Evolutionary conservation across 2,797 vertebrate genomes (phyloP).

Genomic region (Sebastes matsubarae): DNA sequence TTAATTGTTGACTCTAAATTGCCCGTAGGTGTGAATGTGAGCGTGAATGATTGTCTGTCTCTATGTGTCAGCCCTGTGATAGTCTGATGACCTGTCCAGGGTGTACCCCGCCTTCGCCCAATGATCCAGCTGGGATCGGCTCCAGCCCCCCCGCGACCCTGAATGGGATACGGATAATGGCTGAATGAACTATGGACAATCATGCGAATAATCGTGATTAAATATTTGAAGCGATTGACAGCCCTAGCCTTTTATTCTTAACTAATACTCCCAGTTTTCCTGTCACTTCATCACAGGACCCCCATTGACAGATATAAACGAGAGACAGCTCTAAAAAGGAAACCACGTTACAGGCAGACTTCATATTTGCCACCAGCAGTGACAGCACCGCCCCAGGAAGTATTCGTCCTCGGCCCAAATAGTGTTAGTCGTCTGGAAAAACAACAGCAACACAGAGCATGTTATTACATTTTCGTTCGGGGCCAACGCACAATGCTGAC

Average conservation of each 20-base stretch:
- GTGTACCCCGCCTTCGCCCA: too few species aligned
- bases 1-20: too few species aligned
- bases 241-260: slow-evolving; percentile 3
- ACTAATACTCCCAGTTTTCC: neutral
- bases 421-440: slow-evolving; percentile 55
- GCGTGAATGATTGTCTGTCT: too few species aligned
- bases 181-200: too few species aligned
- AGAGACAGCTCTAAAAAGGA: neutral
- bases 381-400: slow-evolving; percentile 44
- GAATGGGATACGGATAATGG: too few species aligned
- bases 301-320: neutral
- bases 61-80: too few species aligned
- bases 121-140: too few species aligned
- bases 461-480: slow-evolving; percentile 63
- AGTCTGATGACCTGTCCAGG: too few species aligned
- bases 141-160: too few species aligned
- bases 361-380: slow-evolving; percentile 48
- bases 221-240: too few species aligned
- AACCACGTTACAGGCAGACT: slow-evolving; percentile 23
- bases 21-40: too few species aligned
- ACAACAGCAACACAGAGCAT: slow-evolving; percentile 45
- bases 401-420: slow-evolving; percentile 49
- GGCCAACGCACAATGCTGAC: slow-evolving; percentile 58
- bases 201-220: too few species aligned
- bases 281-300: neutral